Evolutionary conservation across 2,888 invertebrate genomes (phyloP).

Genomic region (Augiades crinisus): DNA sequence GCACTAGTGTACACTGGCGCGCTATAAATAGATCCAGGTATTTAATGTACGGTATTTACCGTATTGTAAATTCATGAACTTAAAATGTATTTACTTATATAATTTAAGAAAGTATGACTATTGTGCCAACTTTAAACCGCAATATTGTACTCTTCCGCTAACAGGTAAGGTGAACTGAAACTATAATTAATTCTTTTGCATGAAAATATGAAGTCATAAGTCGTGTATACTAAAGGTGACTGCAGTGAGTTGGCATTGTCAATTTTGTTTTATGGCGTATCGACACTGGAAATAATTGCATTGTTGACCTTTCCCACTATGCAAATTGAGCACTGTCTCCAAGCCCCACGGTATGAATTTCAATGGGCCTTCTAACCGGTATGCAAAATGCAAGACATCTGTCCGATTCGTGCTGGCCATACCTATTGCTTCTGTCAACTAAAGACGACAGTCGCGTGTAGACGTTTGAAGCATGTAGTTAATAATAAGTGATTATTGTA

Average conservation of each 20-base stretch:
- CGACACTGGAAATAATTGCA: conserved; percentile 48
- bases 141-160: too few species aligned
- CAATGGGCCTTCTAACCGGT: conserved; percentile 27
- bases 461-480: conserved; percentile 27
- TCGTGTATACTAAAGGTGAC: conserved; percentile 15
- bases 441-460: conserved; percentile 29
- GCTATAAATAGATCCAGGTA: too few species aligned
- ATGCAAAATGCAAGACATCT: conserved; percentile 31
- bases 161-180: too few species aligned
- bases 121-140: too few species aligned
- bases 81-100: too few species aligned
- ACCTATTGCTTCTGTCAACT: conserved; percentile 29
- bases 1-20: too few species aligned
- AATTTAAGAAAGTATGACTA: too few species aligned
- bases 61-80: too few species aligned
- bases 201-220: not conserved
- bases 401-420: conserved; percentile 28
- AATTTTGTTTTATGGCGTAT: conserved; percentile 49
- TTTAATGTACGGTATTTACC: too few species aligned
- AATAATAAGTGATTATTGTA: conserved; percentile 26
- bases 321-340: conserved; percentile 40
- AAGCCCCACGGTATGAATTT: conserved; percentile 30
- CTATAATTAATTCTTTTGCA: too few species aligned
- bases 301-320: conserved; percentile 52
- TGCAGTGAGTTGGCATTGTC: conserved; percentile 35